Evolutionary conservation across 2,888 invertebrate species (phyloP).

Genomic region (Thecocarcelia acutangulata): DNA sequence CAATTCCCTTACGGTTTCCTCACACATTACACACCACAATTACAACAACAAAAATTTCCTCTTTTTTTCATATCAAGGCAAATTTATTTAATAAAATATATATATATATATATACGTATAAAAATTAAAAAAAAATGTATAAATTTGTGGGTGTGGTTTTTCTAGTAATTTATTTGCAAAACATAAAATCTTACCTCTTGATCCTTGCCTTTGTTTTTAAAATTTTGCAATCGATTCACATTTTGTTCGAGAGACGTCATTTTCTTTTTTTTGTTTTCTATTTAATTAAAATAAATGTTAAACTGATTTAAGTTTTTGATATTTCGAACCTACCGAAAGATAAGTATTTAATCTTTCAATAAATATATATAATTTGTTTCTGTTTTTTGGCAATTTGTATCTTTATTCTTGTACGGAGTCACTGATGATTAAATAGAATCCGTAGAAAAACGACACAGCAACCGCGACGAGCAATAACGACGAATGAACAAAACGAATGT

Average conservation of each 20-base stretch:
- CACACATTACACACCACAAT: conserved; percentile 60
- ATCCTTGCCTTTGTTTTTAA: conserved; percentile 99
- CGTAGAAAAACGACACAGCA: conserved; percentile 69
- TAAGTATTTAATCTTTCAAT: conserved; percentile 40
- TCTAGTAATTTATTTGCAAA: conserved; percentile 21
- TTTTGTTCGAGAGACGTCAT: conserved; percentile 77
- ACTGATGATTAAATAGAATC: conserved; percentile 67
- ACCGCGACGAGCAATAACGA: conserved; percentile 68
- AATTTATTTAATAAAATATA: conserved; percentile 48
- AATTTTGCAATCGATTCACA: conserved; percentile 92
- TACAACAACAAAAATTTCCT: conserved; percentile 68
- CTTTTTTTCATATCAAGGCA: conserved; percentile 63
- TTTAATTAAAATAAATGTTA: conserved; percentile 38
- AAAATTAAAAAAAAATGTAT: no score
- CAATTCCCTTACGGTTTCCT: conserved; percentile 53
- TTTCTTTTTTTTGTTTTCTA: conserved; percentile 55
- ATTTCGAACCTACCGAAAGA: conserved; percentile 16
- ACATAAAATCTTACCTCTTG: conserved; percentile 91
- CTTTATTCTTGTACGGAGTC: conserved; percentile 49
- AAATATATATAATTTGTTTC: no score
- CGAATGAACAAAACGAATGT: conserved; percentile 65
- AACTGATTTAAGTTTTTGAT: conserved; percentile 16
- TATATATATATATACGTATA: conserved; percentile 14
- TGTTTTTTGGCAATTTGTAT: conserved; percentile 36
- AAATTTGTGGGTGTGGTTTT: conserved; percentile 66